phyloP scores from a whole-genome alignment of 1,140 invertebrate species.

The Musca vetustissima region DNA sequence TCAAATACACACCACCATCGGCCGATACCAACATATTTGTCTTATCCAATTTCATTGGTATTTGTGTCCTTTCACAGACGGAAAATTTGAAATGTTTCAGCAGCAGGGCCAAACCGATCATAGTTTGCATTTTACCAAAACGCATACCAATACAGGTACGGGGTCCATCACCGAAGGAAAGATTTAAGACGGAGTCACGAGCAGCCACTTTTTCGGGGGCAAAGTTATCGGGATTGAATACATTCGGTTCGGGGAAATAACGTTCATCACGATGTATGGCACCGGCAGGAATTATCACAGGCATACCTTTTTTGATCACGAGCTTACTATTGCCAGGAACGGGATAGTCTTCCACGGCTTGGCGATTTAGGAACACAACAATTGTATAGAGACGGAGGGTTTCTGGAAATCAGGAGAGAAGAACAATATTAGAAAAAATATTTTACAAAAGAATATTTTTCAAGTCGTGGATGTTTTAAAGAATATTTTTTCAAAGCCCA shows the following conservation, averaged over 20 bases:
- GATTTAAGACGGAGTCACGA: constrained; percentile 55
- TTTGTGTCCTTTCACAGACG: constrained; percentile 31
- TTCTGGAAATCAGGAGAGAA: constrained; percentile 32
- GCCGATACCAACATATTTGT: constrained; percentile 1
- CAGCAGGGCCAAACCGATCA: constrained; percentile 46
- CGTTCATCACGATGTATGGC: constrained; percentile 61
- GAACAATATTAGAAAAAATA: neutral
- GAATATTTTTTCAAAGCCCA: too few relatives aligned
- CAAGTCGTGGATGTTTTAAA: too few relatives aligned
- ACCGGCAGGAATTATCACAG: constrained; percentile 59
- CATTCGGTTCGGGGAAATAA: constrained; percentile 60
- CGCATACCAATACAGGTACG: constrained; percentile 57
- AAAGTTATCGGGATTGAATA: constrained; percentile 62
- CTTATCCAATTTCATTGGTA: constrained; percentile 22
- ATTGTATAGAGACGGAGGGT: constrained; percentile 46
- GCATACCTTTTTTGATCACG: constrained; percentile 48
- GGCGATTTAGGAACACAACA: constrained; percentile 57
- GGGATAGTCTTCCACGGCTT: constrained; percentile 51
- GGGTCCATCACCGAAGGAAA: constrained; percentile 62
- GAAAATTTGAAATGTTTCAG: constrained; percentile 42
- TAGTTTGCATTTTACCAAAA: constrained; percentile 52
- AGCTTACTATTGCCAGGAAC: constrained; percentile 51
- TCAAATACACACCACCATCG: constrained; percentile 2
- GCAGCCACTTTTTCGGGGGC: constrained; percentile 50
- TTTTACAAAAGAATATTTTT: neutral